phyloP scores from a whole-genome alignment of 2,797 vertebrate genomes.

The Sebastes iracundus region DNA sequence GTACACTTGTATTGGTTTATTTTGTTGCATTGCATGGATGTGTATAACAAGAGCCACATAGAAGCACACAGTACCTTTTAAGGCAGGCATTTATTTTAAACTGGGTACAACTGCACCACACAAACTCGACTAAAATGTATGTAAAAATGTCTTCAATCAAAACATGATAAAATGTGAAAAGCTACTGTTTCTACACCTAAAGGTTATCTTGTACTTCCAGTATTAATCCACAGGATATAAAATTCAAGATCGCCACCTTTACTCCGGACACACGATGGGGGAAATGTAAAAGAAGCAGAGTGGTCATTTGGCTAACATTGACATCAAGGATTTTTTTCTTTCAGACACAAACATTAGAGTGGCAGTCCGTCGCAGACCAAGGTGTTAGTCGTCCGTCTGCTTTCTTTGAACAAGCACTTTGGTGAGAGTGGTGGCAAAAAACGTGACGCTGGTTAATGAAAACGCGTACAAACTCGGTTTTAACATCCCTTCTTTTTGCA shows the following conservation, averaged over 20 bases:
- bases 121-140: conserved; percentile 80
- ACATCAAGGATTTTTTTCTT: conserved; percentile 71
- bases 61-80: conserved; percentile 68
- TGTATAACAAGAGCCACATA: conserved; percentile 10
- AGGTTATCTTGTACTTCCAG: conserved; percentile 78
- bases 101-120: conserved; percentile 85
- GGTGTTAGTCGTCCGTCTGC: conserved; percentile 68
- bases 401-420: conserved; percentile 86
- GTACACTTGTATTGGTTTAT: conserved; percentile 26
- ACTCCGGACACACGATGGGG: conserved; percentile 64
- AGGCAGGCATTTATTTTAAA: conserved; percentile 88
- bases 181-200: conserved; percentile 75
- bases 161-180: conserved; percentile 79
- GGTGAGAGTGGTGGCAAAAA: conserved; percentile 83
- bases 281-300: conserved; percentile 81
- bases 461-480: conserved; percentile 55
- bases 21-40: not conserved
- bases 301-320: conserved; percentile 81
- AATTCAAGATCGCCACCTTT: conserved; percentile 68
- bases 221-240: conserved; percentile 82
- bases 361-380: conserved; percentile 64
- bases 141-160: conserved; percentile 78
- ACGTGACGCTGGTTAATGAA: conserved; percentile 70
- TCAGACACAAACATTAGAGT: conserved; percentile 59
- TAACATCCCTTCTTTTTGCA: conserved; percentile 79